Evolutionary conservation across 2,797 vertebrate genomes (phyloP), one percentile per base, ranked within the genome.

Genomic region (Neoniphon sammara): DNA sequence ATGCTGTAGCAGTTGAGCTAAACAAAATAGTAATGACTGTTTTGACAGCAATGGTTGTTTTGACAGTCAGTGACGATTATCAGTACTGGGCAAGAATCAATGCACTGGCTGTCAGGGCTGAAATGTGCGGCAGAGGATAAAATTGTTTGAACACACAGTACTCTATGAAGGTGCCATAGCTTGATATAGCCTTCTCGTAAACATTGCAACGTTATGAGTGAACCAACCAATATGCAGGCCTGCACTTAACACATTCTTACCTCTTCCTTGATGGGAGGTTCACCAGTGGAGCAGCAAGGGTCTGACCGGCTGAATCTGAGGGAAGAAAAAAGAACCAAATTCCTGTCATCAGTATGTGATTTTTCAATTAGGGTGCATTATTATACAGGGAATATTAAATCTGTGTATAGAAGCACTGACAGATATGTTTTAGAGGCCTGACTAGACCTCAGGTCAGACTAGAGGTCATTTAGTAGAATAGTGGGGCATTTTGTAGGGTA

Each of bases 251-350:
- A 52, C 34, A 31, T 15, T 56, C 95, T 91, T 92, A 99, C 98
- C 98, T 97, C 91, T 99, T 99, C 90, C 96, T 96, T 7, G 97
- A 96, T 55, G 98, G 98, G 7, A 99, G 95, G 88, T 95, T 98
- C 84, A 95, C 91, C 80, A 99, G 94, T 0, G 98, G 98, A 91
- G 96, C 93, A 79, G 97, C 97, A 0, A 99, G 95, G 0, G 93
- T 92, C 87, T 98, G 97, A 57, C 94, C 95, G 53, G 96, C 93
- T 57, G 97, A 97, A 92, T 99, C 98, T 99, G 90, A 23, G 88
- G 58, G 77, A 27, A 66, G 59, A 81, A 85, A 70, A 73, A 75
- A 81, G 10, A 50, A 70, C 15, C 46, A 79, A 17, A 63, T 44
- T 57, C 10, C 44, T 61, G 50, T 84, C 61, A 78, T 68, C 8